Evolutionary conservation across 2,888 invertebrate species (phyloP).

Genomic region (Magallana nippona): DNA sequence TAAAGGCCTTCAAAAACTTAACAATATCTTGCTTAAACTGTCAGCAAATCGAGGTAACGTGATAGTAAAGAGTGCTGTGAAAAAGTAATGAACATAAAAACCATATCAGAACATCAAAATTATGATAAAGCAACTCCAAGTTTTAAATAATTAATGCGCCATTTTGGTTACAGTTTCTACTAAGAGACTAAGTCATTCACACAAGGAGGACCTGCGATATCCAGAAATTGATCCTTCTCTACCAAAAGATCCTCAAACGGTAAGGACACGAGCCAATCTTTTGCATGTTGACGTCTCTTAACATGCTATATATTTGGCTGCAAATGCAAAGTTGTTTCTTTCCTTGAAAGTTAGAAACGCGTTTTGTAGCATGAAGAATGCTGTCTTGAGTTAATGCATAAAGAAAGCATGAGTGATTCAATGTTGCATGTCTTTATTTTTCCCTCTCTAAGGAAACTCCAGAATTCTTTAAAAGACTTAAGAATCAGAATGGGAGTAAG

Average conservation of each 20-base stretch:
- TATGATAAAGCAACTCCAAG: too few species aligned
- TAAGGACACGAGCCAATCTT: background rate
- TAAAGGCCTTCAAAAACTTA: slow-evolving; percentile 16
- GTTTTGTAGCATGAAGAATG: too few species aligned
- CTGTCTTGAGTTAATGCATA: background rate
- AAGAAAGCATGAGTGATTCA: background rate
- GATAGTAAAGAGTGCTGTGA: too few species aligned
- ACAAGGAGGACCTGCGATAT: slow-evolving; percentile 41
- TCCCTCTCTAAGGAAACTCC: background rate
- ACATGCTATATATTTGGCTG: background rate
- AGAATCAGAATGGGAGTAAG: slow-evolving; percentile 25
- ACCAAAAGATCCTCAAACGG: slow-evolving; percentile 41
- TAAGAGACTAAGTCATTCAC: slow-evolving; percentile 8
- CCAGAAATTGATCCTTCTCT: slow-evolving; percentile 35
- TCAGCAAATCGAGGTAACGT: background rate
- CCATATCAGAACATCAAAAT: too few species aligned
- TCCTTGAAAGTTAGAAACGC: too few species aligned
- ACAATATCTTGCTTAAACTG: slow-evolving; percentile 2
- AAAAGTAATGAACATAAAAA: too few species aligned
- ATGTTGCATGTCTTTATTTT: slow-evolving; percentile 12
- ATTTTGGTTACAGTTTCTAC: background rate
- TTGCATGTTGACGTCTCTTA: too few species aligned
- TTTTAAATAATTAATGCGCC: too few species aligned
- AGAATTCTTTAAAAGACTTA: slow-evolving; percentile 28
- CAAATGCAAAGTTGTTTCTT: too few species aligned